Conservation (phyloP, 1,140 invertebrate genomes). For the Drosophila pseudoobscura region DNA sequence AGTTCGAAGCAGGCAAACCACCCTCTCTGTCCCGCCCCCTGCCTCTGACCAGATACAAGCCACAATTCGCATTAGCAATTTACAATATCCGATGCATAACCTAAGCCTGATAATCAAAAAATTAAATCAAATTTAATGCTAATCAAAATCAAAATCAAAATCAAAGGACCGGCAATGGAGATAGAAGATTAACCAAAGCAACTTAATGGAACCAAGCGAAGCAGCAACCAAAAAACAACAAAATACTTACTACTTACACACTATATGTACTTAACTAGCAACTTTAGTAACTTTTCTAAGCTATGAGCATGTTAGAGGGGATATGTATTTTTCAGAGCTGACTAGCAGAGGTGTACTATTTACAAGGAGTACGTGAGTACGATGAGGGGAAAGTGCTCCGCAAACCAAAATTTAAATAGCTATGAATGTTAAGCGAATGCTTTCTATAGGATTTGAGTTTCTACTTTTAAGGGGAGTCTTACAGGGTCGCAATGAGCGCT, state of each 20-base stretch:
- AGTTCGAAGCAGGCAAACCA: constrained; percentile 32
- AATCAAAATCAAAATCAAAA: constrained; percentile 42
- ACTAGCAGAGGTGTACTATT: constrained; percentile 47
- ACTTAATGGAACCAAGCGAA: constrained; percentile 72
- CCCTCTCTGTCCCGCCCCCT: not conserved
- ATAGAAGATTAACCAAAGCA: constrained; percentile 36
- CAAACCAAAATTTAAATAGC: not conserved
- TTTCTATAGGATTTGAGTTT: constrained; percentile 50
- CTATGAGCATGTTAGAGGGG: constrained; percentile 27
- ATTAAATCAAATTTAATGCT: constrained; percentile 83
- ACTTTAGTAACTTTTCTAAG: constrained; percentile 64
- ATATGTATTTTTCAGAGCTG: constrained; percentile 49
- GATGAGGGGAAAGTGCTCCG: constrained; percentile 6
- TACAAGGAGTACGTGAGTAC: constrained; percentile 28
- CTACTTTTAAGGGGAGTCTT: constrained; percentile 36
- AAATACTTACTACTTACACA: constrained; percentile 13
- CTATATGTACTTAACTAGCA: constrained; percentile 35
- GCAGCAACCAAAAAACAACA: constrained; percentile 45
- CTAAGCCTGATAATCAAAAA: constrained; percentile 82
- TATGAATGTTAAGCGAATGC: constrained; percentile 22
- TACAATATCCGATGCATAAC: constrained; percentile 33
- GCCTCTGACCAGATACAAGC: not conserved
- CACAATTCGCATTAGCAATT: constrained; percentile 19
- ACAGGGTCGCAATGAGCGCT: constrained; percentile 39
- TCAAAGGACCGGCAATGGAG: constrained; percentile 12